Evolutionary conservation across 2,113 vertebrate species (phyloP).

Genomic region (Vidua chalybeata): DNA sequence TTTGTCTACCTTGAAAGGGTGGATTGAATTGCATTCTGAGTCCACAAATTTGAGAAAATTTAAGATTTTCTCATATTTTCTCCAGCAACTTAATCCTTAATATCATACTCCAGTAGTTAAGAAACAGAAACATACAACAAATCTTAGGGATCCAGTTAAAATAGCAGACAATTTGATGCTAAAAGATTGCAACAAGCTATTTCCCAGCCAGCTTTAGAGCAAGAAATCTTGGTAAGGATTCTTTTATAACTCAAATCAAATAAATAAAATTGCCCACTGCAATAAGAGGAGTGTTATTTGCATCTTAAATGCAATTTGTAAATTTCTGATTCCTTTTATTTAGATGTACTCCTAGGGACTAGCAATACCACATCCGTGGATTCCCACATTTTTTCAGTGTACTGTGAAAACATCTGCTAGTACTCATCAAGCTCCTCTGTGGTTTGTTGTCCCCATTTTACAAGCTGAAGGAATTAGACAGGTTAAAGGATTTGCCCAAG

Average conservation of each 20-base stretch:
- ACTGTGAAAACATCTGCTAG: constrained; percentile 50
- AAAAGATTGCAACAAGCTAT: background rate
- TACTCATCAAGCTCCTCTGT: constrained; percentile 30
- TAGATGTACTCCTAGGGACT: background rate
- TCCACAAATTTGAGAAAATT: background rate
- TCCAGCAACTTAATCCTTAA: background rate
- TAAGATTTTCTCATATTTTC: background rate
- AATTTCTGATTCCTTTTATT: background rate
- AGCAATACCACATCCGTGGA: background rate
- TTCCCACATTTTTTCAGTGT: constrained; percentile 6
- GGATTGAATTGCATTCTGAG: background rate
- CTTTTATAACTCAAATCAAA: background rate
- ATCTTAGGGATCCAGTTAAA: background rate
- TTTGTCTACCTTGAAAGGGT: background rate
- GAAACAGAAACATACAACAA: background rate
- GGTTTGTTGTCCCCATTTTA: constrained; percentile 28
- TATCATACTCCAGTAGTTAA: background rate
- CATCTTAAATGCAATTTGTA: background rate
- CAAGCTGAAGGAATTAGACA: constrained; percentile 40
- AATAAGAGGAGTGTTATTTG: background rate
- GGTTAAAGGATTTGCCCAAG: constrained; percentile 50
- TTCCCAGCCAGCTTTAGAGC: background rate
- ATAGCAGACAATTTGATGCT: background rate
- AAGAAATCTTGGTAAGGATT: background rate
- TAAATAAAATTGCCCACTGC: background rate